Base-by-base conservation (phyloP, 1,140 invertebrate species). In the Trichomalopsis sarcophagae region DNA sequence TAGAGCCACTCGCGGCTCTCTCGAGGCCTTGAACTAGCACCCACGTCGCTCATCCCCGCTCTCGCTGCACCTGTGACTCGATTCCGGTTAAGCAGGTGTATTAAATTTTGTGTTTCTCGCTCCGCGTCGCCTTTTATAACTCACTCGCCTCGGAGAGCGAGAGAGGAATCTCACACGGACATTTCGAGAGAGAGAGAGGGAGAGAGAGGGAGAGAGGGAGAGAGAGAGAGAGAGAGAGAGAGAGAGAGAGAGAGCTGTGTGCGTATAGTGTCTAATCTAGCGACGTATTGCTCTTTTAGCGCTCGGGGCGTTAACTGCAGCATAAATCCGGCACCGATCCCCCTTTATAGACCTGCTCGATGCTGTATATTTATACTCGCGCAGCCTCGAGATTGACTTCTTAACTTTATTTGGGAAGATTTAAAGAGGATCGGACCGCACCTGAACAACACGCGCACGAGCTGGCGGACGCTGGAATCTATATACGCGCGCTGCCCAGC, bases 11-110 rank as follows among this genome's bases (percentile, higher is more conserved):
- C 66, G 76, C 17, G 33, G 30, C 73, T 76, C 74, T 14, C 69
- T 30, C 44, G 68, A 81, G 79, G 47, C 80, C 84, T 82, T 78
- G 84, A 71, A 86, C 81, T 82, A 73, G 81, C 84, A 73, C 75
- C 85, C 75, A 82, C 81, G 33, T 17, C 14, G 21, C 36, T 40
- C 71, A 36, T 14, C 17, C 10, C 74, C 74, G 40, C 11, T 62
- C 73, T 9, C 23, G 81, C 33, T 83, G 81, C 85, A 86, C 85
- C 85, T 86, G 85, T 81, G 78, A 84, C 75, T 81, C 76, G 33
- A 82, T 86, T 86, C 85, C 85, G 85, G 85, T 82, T 40, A 23
- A 50, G n/a, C 85, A 86, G 85, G 85, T 86, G 85, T 86, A 84
- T 84, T 86, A 86, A 86, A 86, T 83, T 83, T 79, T 44, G 47